These are phyloP conservation scores for Volucella zonaria DNA, from an alignment of 2,888 invertebrate genomes.

Conservation along the genomic window DNA sequence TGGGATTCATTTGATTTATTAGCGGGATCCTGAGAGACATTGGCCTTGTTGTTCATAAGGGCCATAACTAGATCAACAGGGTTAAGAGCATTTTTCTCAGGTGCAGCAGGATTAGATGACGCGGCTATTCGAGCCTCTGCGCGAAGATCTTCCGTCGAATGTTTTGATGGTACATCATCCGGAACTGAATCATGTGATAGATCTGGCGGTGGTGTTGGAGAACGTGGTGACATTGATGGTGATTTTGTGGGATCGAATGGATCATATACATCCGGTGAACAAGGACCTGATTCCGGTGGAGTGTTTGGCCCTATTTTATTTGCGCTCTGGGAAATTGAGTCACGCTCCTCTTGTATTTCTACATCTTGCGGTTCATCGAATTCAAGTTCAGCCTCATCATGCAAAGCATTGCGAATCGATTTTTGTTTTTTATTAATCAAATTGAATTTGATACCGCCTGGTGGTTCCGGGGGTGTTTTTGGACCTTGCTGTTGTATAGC, in stretches of 20 bases:
- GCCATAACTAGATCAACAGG: slow-evolving; percentile 86
- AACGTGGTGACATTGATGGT: slow-evolving; percentile 81
- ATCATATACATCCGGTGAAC: slow-evolving; percentile 93
- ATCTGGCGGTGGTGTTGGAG: slow-evolving; percentile 78
- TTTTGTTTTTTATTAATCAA: slow-evolving; percentile 83
- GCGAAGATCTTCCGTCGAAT: slow-evolving; percentile 69
- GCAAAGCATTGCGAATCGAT: slow-evolving; percentile 86
- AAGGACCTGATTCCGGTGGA: slow-evolving; percentile 87
- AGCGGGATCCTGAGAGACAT: slow-evolving; percentile 76
- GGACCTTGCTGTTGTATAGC: slow-evolving; percentile 85
- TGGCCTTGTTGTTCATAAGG: slow-evolving; percentile 83
- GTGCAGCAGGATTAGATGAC: slow-evolving; percentile 35
- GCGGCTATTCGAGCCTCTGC: slow-evolving; percentile 57
- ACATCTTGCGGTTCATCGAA: slow-evolving; percentile 54
- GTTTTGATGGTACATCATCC: slow-evolving; percentile 63
- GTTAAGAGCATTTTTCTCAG: slow-evolving; percentile 81
- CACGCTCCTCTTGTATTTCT: slow-evolving; percentile 56
- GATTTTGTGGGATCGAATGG: slow-evolving; percentile 96
- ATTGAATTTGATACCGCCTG: slow-evolving; percentile 85
- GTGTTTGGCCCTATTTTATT: slow-evolving; percentile 88
- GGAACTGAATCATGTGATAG: slow-evolving; percentile 52
- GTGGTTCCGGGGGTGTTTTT: slow-evolving; percentile 90
- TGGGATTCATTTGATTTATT: slow-evolving; percentile 78
- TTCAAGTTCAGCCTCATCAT: slow-evolving; percentile 81
- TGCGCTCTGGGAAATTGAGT: slow-evolving; percentile 75